Conservation (phyloP, 2,113 vertebrate species). For the Callionymus lyra region DNA sequence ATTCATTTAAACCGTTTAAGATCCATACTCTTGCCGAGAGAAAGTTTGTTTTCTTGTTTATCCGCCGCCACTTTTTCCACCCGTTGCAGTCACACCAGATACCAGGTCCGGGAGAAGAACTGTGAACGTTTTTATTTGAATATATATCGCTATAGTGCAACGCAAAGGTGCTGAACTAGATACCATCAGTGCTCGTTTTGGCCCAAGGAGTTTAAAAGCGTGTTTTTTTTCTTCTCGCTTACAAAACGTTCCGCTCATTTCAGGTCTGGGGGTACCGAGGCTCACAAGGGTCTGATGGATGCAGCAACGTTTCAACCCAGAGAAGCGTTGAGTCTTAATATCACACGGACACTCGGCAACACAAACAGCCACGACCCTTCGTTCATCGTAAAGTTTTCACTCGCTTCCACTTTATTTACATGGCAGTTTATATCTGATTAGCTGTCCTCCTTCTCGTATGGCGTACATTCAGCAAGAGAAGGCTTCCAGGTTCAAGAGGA, state of each 20-base stretch:
- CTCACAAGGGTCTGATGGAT: conserved; percentile 21
- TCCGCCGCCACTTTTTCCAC: conserved; percentile 21
- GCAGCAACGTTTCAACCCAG: conserved; percentile 38
- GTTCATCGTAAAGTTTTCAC: conserved; percentile 54
- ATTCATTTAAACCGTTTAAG: conserved; percentile 50
- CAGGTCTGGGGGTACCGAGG: conserved; percentile 11
- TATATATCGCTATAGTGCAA: conserved; percentile 45
- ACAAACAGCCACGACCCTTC: conserved; percentile 38
- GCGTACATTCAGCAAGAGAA: conserved; percentile 69
- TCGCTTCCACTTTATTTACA: conserved; percentile 65
- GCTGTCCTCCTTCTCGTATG: conserved; percentile 55
- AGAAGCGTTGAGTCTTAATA: conserved; percentile 40
- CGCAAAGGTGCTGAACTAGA: conserved; percentile 46
- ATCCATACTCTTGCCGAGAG: conserved; percentile 37
- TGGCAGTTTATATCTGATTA: conserved; percentile 70
- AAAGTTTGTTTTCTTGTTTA: conserved; percentile 25
- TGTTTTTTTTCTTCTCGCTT: conserved; percentile 2
- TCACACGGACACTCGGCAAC: conserved; percentile 52
- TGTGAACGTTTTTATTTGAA: conserved; percentile 39
- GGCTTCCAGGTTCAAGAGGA: conserved; percentile 42
- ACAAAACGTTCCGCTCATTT: conserved; percentile 18
- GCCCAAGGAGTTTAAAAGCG: conserved; percentile 30
- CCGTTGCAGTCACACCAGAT: conserved; percentile 34
- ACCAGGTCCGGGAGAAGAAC: conserved; percentile 28
- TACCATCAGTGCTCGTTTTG: conserved; percentile 30